These are phyloP conservation scores for Pseudomyrmex flavicornis DNA, from an alignment of 1,140 invertebrate species.

Conservation along the genomic window DNA sequence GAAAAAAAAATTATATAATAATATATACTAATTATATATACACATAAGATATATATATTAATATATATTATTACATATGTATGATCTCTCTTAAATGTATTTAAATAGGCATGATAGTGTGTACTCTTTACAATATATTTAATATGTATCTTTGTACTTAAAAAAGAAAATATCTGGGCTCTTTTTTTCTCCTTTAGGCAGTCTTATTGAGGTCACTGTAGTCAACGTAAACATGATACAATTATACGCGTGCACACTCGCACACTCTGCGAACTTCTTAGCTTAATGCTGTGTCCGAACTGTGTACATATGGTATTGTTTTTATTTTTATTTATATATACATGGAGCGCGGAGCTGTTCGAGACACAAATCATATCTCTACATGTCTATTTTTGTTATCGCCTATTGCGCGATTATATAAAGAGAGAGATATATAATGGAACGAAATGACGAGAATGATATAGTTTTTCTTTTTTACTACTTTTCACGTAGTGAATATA, in stretches of 20 bases:
- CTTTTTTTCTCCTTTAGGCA: conserved; percentile 4
- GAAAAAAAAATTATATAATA: too few relatives aligned
- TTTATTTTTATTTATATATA: conserved; percentile 74
- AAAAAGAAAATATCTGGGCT: conserved; percentile 30
- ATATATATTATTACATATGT: too few relatives aligned
- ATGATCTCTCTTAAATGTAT: too few relatives aligned
- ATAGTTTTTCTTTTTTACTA: too few relatives aligned
- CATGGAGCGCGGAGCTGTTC: conserved; percentile 81
- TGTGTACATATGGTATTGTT: conserved; percentile 72
- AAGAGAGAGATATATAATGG: conserved; percentile 39
- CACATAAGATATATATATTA: too few relatives aligned
- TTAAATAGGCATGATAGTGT: too few relatives aligned
- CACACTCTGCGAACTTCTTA: background rate
- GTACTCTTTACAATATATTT: background rate
- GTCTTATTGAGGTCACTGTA: conserved; percentile 56
- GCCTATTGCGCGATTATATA: conserved; percentile 52
- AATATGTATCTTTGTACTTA: conserved; percentile 50
- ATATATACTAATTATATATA: too few relatives aligned
- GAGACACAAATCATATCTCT: conserved; percentile 73
- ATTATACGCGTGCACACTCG: background rate
- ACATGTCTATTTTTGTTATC: conserved; percentile 55
- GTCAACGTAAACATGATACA: conserved; percentile 46
- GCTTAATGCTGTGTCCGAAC: conserved; percentile 71
- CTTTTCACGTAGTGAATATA: conserved; percentile 54
- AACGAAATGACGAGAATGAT: too few relatives aligned